Evolutionary conservation across 2,888 invertebrate species (phyloP), one percentile per base, ranked within the genome.

Genomic region (Eupithecia inturbata): DNA sequence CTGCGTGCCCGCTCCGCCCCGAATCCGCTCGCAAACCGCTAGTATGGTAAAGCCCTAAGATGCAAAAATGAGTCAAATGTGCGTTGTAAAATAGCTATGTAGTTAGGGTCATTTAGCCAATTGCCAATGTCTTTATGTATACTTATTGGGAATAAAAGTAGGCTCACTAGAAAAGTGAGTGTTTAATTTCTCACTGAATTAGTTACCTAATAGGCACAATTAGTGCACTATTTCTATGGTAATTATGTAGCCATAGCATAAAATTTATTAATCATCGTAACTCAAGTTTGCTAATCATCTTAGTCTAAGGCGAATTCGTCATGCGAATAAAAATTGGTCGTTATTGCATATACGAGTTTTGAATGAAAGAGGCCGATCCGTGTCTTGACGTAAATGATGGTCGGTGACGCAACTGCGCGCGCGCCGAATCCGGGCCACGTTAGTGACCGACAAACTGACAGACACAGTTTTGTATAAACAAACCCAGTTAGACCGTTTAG

Each of bases 401-500:
- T 19, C 68, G 70, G 62, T 80, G 80, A 80, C 77, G 80, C 76
- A 79, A 79, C 45, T 57, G 75, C 45, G 70, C 73, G 76, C 71
- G 70, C 77, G 72, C 72, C 68, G 71, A 80, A 80, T 68, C 77
- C 78, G 77, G 79, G 80, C 72, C 70, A 71, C 71, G 70, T 63
- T 70, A 68, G 75, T 79, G 80, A 78, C 80, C 79, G 78, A 78
- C 76, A 72, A 75, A 75, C 77, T 53, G 70, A 66, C 74, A 78
- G 41, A 77, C 76, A 68, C 68, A 72, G 33, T 60, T 63, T 60
- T 31, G 57, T 45, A 73, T 45, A 67, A 36, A 66, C 36, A 22
- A 70, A 72, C 63, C 70, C 70, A 72, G 72, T 75, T 72, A 70
- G 67, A 67, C 72, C 28, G n/a, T 71, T 71, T 71, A 57, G 49